Conservation (phyloP, 2,888 invertebrate species). For the Drosophila demipolita region DNA sequence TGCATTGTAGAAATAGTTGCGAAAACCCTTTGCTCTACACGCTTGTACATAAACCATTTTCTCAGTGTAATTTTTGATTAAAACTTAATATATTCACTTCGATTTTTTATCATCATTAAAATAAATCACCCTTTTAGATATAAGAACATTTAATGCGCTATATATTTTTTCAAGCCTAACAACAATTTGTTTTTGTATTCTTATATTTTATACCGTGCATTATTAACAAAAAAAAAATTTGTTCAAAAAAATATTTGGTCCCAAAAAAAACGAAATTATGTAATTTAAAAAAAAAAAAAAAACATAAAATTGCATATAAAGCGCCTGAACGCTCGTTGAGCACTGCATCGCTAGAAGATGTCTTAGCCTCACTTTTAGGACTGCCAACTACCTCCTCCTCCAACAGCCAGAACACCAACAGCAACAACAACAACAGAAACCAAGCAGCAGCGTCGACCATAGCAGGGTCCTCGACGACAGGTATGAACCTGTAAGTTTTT, state of each 20-base stretch:
- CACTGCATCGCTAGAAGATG: slow-evolving; percentile 96
- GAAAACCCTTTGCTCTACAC: slow-evolving; percentile 16
- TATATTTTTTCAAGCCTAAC: slow-evolving; percentile 58
- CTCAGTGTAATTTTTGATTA: slow-evolving; percentile 68
- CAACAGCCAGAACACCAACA: slow-evolving; percentile 62
- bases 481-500: slow-evolving; percentile 91
- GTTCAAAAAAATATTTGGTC: slow-evolving; percentile 22
- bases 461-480: slow-evolving; percentile 88
- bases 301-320: slow-evolving; percentile 39
- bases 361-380: slow-evolving; percentile 95
- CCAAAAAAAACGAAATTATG: slow-evolving; percentile 21
- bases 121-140: slow-evolving; percentile 19
- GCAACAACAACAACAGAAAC: slow-evolving; percentile 48
- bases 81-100: not conserved
- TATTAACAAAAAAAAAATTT: slow-evolving; percentile 19
- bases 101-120: not conserved
- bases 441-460: slow-evolving; percentile 57
- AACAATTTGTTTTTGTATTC: slow-evolving; percentile 61
- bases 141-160: slow-evolving; percentile 57
- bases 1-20: slow-evolving; percentile 8
- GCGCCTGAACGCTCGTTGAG: slow-evolving; percentile 89
- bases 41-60: slow-evolving; percentile 60
- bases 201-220: slow-evolving; percentile 55
- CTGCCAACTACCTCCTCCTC: slow-evolving; percentile 87
- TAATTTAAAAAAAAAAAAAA: slow-evolving; percentile 6